phyloP scores from a whole-genome alignment of 35 echinoderm and acorn worm genomes.

The Diadema setosum region DNA sequence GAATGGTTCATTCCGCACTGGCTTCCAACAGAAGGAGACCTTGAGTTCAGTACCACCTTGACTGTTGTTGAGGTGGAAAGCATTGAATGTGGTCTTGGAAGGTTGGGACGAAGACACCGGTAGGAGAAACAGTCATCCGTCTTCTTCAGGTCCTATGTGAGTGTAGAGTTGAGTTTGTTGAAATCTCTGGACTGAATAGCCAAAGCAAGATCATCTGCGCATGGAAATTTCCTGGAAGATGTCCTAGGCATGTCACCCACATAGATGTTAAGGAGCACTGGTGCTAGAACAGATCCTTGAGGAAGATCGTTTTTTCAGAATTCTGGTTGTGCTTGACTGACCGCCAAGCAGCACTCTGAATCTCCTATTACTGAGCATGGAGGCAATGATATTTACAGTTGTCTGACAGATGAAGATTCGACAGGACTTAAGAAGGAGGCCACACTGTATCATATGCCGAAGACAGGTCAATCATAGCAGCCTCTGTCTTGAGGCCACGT shows the following conservation, averaged over 20 bases:
- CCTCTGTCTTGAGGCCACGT: no score
- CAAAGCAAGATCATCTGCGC: background rate
- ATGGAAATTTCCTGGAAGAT: background rate
- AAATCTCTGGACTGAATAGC: background rate
- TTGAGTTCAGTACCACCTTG: background rate
- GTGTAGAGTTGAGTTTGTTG: background rate
- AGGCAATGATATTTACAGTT: background rate
- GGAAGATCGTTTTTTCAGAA: background rate
- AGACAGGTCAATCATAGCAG: background rate
- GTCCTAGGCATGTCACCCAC: background rate
- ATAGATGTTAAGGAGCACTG: background rate
- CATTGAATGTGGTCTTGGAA: background rate
- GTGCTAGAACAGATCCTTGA: background rate
- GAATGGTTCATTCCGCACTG: background rate
- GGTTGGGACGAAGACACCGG: background rate
- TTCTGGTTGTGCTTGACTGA: background rate
- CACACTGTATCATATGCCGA: background rate
- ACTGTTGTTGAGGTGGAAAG: background rate
- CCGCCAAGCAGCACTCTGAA: background rate
- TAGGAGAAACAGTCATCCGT: background rate
- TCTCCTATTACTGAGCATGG: background rate
- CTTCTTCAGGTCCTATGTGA: no score
- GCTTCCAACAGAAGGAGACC: background rate
- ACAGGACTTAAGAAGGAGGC: background rate
- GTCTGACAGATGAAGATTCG: background rate